Evolutionary conservation across 2,888 invertebrate genomes (phyloP), one percentile per base, ranked within the genome.

Genomic region (Rhagophthalmus giganteus): DNA sequence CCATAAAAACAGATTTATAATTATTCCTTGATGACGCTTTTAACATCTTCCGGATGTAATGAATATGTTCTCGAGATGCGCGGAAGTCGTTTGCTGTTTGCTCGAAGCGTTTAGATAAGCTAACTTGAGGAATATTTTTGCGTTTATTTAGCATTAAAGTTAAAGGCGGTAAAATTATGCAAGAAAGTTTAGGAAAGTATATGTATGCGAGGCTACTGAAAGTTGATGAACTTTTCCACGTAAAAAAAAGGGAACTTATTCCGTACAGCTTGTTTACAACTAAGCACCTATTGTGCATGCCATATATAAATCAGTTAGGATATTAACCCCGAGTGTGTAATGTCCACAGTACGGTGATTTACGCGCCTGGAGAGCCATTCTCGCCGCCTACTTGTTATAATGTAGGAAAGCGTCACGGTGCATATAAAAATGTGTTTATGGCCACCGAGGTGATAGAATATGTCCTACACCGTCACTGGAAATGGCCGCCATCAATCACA

Each of bases 241-340:
- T 28, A 30, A 38, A 51, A 45, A 37, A 41, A 42, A 37, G 28
- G 30, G 24, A 16, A 10, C 16, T 37, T 32, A 42, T 41, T 13
- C 26, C 15, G 26, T 13, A 33, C 31, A 37, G 44, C 27, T 27
- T 32, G 30, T 50, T 44, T 50, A 37, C 26, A 35, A 41, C 24
- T 26, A 12, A 24, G 51, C 52, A 55, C 58, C 55, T 53, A 63
- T 63, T 65, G 63, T 62, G 55, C 58, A 59, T 59, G 53, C 49
- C 54, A 54, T 45, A 55, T 59, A 70, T 72, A 73, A 72, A 72
- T 73, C 72, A 72, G 65, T 66, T 63, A 66, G 68, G 68, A 71
- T 73, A 74, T 74, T 73, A 74, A 73, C 72, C 73, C 72, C 71
- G 71, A 64, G 72, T 70, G 71, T 72, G 68, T 69, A 72, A 69